Base-by-base conservation (phyloP, 2,113 vertebrate genomes). In the Oostethus manadensis region DNA sequence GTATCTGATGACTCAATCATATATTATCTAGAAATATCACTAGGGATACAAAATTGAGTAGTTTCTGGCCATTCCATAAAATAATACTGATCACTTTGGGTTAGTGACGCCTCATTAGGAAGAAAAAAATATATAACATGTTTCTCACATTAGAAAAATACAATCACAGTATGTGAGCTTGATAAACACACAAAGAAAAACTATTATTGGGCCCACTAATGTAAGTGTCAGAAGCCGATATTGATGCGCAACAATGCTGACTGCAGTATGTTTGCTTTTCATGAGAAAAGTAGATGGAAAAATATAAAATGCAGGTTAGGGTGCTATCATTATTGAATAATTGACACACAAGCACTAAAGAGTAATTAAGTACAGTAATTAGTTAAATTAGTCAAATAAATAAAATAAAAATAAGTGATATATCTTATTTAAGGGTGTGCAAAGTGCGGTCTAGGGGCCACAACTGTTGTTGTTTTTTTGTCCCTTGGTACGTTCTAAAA, bases 1-100 rank as follows among this genome's bases (percentile, higher is more conserved):
- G 94, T 95, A 97, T 92, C 91, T 93, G 94, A 94, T 96, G 93
- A 94, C 93, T 95, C 53, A 55, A 55, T 96, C 93, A 98, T 96
- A 98, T 98, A 93, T 92, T 92, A 93, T 95, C 88, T 81, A 90
- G 84, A 94, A 94, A 94, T 94, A 94, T 92, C 91, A 89, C 93
- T 93, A 90, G 90, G 88, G 83, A 73, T 72, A 71, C 81, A 56
- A 84, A 92, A 96, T 94, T 93, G 94, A 96, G 95, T 91, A 88
- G 82, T 84, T 88, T 81, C 76, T 79, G 73, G 82, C 81, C 84
- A 75, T 86, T 58, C 22, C 42, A 18, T 29, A 91, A 91, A 93
- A 83, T 86, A 88, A 89, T 87, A 78, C 86, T 85, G 84, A 84
- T 85, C 74, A 86, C 79, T 72, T 62, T 77, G 73, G 61, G 58